Evolutionary conservation across 2,113 vertebrate genomes (phyloP).

Genomic region (Tupaia chinensis): DNA sequence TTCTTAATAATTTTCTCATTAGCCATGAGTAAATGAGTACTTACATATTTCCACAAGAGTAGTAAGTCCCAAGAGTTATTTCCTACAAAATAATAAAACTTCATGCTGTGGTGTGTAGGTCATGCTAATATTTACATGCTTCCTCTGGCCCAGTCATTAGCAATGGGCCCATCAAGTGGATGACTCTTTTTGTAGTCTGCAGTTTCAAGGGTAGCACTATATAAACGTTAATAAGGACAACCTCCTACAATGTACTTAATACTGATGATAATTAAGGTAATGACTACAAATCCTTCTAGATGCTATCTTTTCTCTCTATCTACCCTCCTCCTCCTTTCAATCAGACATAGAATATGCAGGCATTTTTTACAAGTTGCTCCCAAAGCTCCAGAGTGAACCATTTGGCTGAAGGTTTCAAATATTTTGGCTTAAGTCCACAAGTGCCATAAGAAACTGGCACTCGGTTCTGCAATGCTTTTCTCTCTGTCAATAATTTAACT

Average conservation of each 20-base stretch:
- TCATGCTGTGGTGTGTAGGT: conserved; percentile 53
- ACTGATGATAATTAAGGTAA: conserved; percentile 49
- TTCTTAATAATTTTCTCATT: conserved; percentile 61
- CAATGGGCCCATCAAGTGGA: neutral
- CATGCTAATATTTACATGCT: conserved; percentile 54
- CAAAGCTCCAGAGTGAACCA: conserved; percentile 60
- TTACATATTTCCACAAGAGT: conserved; percentile 53
- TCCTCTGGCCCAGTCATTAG: conserved; percentile 47
- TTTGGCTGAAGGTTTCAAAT: conserved; percentile 67
- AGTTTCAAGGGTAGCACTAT: conserved; percentile 21
- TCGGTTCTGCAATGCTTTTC: conserved; percentile 67
- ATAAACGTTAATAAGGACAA: conserved; percentile 62
- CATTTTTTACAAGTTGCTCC: conserved; percentile 66
- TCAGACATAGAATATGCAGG: conserved; percentile 47
- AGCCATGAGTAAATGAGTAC: conserved; percentile 52
- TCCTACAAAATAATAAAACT: conserved; percentile 64
- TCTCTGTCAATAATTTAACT: conserved; percentile 72
- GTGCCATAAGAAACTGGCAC: conserved; percentile 72
- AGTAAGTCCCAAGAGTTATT: conserved; percentile 52
- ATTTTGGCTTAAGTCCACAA: conserved; percentile 72
- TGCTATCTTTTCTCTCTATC: conserved; percentile 40
- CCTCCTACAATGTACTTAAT: conserved; percentile 15
- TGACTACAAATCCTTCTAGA: conserved; percentile 27
- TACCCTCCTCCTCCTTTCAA: conserved; percentile 3
- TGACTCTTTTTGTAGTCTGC: conserved; percentile 17